phyloP scores from a whole-genome alignment of 2,113 vertebrate species.

The Triplophysa tibetana region DNA sequence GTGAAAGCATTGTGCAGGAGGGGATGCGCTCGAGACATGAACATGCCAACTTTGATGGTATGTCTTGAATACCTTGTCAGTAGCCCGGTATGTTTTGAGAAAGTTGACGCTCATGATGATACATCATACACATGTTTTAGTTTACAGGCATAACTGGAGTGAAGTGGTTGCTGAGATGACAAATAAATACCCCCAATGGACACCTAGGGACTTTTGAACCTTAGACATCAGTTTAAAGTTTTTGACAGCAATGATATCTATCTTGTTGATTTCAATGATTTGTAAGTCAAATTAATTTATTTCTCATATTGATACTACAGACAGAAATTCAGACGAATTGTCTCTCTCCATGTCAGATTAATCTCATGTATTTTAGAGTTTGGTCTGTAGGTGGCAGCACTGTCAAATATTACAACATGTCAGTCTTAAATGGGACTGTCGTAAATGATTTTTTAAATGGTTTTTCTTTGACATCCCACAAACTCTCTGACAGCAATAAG shows the following conservation, averaged over 20 bases:
- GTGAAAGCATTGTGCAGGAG: conserved; percentile 16
- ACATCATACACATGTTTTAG: neutral
- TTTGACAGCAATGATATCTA: conserved; percentile 3
- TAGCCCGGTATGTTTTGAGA: neutral
- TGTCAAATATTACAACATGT: neutral
- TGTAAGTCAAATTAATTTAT: conserved; percentile 28
- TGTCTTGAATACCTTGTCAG: neutral
- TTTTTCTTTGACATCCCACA: neutral
- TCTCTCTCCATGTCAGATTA: too few relatives aligned
- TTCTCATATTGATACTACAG: too few relatives aligned
- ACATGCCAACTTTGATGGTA: conserved; percentile 7
- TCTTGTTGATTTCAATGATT: conserved; percentile 19
- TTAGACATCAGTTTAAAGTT: conserved; percentile 31
- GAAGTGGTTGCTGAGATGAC: neutral
- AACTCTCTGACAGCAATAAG: conserved; percentile 5
- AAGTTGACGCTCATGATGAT: neutral
- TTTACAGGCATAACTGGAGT: conserved; percentile 7
- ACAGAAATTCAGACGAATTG: neutral
- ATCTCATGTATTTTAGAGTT: neutral
- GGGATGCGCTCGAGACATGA: conserved; percentile 25
- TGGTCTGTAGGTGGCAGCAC: conserved; percentile 38
- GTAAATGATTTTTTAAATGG: neutral
- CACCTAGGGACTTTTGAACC: conserved; percentile 34
- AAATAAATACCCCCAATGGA: conserved; percentile 36
- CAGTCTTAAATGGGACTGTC: too few relatives aligned